phyloP scores from a whole-genome alignment of 2,113 vertebrate genomes.

The Cavia porcellus region DNA sequence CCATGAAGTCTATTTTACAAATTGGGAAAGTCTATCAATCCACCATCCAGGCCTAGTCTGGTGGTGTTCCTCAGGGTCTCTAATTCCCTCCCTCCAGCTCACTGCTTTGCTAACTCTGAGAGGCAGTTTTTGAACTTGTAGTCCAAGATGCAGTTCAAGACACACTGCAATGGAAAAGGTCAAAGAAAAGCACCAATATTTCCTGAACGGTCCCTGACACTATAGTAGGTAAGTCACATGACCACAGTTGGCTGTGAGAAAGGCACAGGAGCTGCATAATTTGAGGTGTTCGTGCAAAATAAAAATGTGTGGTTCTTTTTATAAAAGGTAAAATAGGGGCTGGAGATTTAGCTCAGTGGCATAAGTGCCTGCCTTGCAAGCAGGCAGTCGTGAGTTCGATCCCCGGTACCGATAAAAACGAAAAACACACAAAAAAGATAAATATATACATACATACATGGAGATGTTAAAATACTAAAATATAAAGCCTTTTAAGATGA shows the following conservation, averaged over 20 bases:
- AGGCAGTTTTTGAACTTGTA: not conserved
- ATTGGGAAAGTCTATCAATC: not conserved
- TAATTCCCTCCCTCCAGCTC: not conserved
- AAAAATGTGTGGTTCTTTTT: not conserved
- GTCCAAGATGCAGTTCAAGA: not conserved
- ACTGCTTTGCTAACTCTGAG: not conserved
- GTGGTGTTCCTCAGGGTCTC: not conserved
- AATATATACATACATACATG: not conserved
- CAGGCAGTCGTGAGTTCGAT: too few relatives aligned
- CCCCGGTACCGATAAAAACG: too few relatives aligned
- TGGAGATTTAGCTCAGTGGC: too few relatives aligned
- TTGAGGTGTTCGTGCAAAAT: not conserved
- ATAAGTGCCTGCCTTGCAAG: too few relatives aligned
- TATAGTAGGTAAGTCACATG: not conserved
- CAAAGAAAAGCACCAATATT: not conserved
- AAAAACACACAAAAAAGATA: not conserved
- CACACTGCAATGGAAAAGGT: not conserved
- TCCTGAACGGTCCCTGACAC: not conserved
- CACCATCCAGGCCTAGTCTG: not conserved
- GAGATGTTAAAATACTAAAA: not conserved
- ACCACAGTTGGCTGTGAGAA: not conserved
- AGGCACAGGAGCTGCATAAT: not conserved
- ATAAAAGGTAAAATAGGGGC: not conserved
- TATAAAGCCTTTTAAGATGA: not conserved
- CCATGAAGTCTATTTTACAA: not conserved